Base-by-base conservation (phyloP, 2,888 invertebrate species). In the Caenorhabditis macrosperma region DNA sequence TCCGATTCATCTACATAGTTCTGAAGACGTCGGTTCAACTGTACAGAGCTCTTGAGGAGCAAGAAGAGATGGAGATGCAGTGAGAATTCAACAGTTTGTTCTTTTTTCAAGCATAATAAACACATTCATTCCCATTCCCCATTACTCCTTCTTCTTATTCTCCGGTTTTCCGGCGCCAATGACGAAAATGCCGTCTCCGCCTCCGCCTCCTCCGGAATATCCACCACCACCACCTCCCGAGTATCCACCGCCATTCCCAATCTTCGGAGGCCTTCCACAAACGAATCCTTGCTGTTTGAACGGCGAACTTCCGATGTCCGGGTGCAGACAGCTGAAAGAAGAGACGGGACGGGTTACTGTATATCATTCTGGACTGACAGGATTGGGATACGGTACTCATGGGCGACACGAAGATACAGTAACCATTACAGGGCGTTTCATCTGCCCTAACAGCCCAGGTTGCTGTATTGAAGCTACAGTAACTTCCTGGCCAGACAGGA, bases 11-110 rank as follows among this genome's bases (percentile, higher is more conserved):
- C 26, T 64, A 72, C 38, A 72, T 72, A 28, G 72, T 72, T 0
- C 54, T 72, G 6, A 54, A 72, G 7, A 72, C 71, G 3, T 72
- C 71, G 5, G 26, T 72, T 63, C 71, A 72, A 33, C 28, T 72
- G 20, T 72, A 72, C 20, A 72, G 44, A 35, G 33, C 55, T 33
- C 20, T 72, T n/a, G 55, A 72, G 22, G 24, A 63, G 20, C 46
- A 38, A 15, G 38, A 38, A 12, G 48, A 48, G 48, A 2, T 24
- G 24, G 48, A 48, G 24, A 22, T 20, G 46, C 10, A 57, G 9
- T 33, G 22, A 41, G 28, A 17, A n/a, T 26, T 26, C 24, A 7
- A 6, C 12, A 35, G 41, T 41, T 41, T 41, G 10, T 41, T 41
- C 2, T 41, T 3, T 41, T 41, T 10, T n/a, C n/a, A n/a, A n/a